Percentiles rank a stretch among this genome's conserved stretches.
Conservation (phyloP, 2,113 vertebrate species). For the Myiozetetes cayanensis region DNA sequence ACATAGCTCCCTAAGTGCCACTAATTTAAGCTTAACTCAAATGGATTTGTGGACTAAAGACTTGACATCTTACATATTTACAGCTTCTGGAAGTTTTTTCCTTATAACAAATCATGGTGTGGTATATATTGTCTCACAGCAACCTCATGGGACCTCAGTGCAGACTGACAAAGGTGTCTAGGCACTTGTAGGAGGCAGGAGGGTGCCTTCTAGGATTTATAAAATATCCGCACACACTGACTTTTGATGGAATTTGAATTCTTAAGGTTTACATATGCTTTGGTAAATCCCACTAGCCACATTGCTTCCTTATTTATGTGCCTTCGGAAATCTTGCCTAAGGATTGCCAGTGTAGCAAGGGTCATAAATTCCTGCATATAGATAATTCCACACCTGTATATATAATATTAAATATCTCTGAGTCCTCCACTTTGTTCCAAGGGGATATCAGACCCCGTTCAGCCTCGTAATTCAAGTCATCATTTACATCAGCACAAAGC, state of each 20-base stretch:
- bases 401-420: neutral
- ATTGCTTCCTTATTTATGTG: neutral
- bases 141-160: neutral
- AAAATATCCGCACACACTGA: neutral
- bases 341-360: neutral
- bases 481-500: neutral
- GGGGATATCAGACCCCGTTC: neutral
- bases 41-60: neutral
- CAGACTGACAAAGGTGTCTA: neutral
- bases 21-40: neutral
- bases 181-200: neutral
- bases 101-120: neutral
- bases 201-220: neutral
- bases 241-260: neutral
- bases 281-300: neutral
- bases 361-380: neutral
- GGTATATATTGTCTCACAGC: neutral
- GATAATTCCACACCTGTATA: neutral
- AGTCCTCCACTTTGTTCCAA: neutral
- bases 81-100: constrained; percentile 20
- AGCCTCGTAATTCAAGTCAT: neutral
- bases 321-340: neutral
- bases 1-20: neutral
- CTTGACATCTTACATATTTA: neutral
- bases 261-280: neutral